Evolutionary conservation across 2,888 invertebrate species (phyloP).

Genomic region (Himalopsyche tibetana): DNA sequence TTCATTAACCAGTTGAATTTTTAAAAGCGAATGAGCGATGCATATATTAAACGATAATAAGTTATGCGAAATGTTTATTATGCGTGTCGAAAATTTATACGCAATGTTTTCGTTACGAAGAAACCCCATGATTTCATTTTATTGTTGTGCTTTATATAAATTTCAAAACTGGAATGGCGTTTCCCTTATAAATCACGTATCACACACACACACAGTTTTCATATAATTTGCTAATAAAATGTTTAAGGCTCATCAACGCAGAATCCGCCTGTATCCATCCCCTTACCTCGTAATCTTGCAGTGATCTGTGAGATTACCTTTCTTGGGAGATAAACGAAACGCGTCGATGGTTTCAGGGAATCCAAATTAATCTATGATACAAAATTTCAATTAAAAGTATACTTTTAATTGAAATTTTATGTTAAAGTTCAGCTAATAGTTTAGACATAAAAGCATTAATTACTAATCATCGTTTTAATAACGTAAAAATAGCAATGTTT

Average conservation of each 20-base stretch:
- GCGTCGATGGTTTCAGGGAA: not conserved
- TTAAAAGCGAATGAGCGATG: too few species aligned
- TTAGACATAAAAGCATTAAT: too few species aligned
- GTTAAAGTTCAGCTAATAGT: too few species aligned
- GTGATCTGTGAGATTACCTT: slow-evolving; percentile 15
- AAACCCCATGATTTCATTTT: not conserved
- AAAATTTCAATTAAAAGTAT: too few species aligned
- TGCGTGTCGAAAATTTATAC: too few species aligned
- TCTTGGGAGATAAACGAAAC: slow-evolving; percentile 10
- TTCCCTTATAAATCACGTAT: not conserved
- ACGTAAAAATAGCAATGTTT: too few species aligned
- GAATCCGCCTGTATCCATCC: not conserved
- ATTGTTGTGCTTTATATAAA: not conserved
- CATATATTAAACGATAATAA: too few species aligned
- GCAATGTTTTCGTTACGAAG: too few species aligned
- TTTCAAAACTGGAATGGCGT: not conserved
- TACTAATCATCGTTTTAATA: too few species aligned
- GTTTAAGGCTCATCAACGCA: not conserved
- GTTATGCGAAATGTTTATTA: too few species aligned
- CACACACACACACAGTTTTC: not conserved
- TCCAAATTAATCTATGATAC: not conserved
- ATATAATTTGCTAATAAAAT: not conserved
- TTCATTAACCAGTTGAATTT: too few species aligned
- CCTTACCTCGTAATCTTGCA: slow-evolving; percentile 19
- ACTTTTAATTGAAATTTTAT: too few species aligned